Evolutionary conservation across 2,888 invertebrate genomes (phyloP), one percentile per base, ranked within the genome.

Genomic region (Nematopogon swammerdamellus): DNA sequence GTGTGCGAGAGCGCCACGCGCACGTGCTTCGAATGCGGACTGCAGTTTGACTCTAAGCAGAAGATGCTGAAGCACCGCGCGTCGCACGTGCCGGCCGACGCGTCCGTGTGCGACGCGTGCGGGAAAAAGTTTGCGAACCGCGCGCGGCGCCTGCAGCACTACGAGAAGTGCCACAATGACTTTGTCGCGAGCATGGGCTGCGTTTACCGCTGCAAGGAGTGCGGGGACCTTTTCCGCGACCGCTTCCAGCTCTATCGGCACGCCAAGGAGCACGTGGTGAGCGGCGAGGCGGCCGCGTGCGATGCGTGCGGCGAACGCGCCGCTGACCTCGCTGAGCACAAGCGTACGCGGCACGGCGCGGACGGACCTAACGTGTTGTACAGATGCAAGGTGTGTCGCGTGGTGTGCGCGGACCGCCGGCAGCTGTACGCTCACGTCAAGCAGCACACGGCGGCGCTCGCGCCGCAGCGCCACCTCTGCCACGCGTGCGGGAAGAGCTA

Each of bases 371-470:
- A 64, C 53, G 55, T 62, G n/a, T 48, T 60, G 44, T 72, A 70
- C 50, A 70, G 82, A 36, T 87, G 87, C 56, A 82, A 82, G 60
- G 70, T 84, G 29, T 87, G 87, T 61, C 71, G 70, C n/a, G 72
- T 72, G 44, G 73, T 76, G n/a, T 82, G 84, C 52, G 63, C 71
- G 3, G 75, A 80, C 52, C 77, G 73, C 55, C 83, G 82, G 49
- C 80, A 82, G 18, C 72, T 86, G 46, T 84, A 82, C 53, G 66
- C 76, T 2, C 87, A 87, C 57, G 80, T 85, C 1, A 80, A 81
- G 56, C 65, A 70, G 19, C 83, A 85, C 53, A 76, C 77, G 10
- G 65, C 60, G 10, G 55, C 54, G 3, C 60, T 63, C 1, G 63
- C 64, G 43, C 56, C 63, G 0, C 57, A 57, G 1, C 60, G 63